phyloP scores from a whole-genome alignment of 2,113 vertebrate genomes.

The Suricata suricatta region DNA sequence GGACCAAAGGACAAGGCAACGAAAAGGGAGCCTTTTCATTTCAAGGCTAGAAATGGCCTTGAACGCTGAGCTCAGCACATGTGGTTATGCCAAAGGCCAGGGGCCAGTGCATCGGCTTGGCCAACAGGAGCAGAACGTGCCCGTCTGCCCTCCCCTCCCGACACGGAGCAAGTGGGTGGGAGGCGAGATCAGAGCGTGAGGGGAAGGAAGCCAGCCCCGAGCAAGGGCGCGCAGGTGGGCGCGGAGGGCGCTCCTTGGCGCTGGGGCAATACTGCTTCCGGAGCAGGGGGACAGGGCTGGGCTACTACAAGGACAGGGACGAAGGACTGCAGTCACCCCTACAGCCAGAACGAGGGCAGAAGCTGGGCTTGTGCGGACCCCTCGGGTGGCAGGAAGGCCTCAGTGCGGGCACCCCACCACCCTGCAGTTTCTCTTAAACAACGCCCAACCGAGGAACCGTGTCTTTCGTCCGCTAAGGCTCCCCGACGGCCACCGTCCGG shows the following conservation, averaged over 20 bases:
- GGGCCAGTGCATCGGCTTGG: background rate
- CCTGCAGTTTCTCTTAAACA: background rate
- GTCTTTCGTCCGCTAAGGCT: background rate
- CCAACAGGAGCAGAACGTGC: background rate
- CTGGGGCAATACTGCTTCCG: background rate
- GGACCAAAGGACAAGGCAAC: background rate
- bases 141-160: background rate
- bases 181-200: background rate
- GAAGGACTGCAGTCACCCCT: background rate
- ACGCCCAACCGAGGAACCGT: background rate
- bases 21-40: background rate
- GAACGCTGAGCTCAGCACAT: background rate
- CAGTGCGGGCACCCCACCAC: rapidly evolving
- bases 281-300: background rate
- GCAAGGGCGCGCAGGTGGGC: rapidly evolving
- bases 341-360: background rate
- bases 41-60: background rate
- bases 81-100: background rate
- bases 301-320: background rate
- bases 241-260: rapidly evolving
- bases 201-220: rapidly evolving
- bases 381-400: background rate
- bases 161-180: rapidly evolving
- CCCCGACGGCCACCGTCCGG: background rate
- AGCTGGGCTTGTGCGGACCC: background rate